Base-by-base conservation (phyloP, 1,140 invertebrate genomes). In the Procambarus virginalis region DNA sequence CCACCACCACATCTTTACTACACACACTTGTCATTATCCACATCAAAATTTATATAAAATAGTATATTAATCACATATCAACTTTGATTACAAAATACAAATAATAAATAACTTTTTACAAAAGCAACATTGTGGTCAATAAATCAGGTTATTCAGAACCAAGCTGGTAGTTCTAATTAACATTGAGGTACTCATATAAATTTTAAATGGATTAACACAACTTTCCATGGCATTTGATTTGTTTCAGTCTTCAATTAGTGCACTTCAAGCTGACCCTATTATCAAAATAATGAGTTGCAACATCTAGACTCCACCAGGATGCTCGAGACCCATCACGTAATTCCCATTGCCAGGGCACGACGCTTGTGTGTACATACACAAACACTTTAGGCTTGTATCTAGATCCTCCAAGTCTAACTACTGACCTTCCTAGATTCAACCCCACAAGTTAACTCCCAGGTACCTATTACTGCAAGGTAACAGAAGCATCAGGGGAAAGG, bases 141-240 rank as follows among this genome's bases (percentile, higher is more conserved):
- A 34, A 73, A n/a, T 20, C 68, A 73, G 68, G 34, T 73, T 73
- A 34, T 73, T 73, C n/a, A 34, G n/a, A 73, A 73, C 68, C 68
- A 14, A 34, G 68, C 5, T 73, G 68, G 22, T 73, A 73, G 10
- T 20, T 73, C 68, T 73, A 73, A 22, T 8, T 34, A 73, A 34
- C 22, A 17, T 68, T 34, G 3, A 73, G 68, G 3, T 73, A 73
- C 68, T 73, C 2, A 73, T 34, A 34, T 34, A 20, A 34, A 0
- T 34, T 73, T 73, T 14, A 17, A 17, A 17, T 68, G 12, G 64
- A 68, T 68, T 17, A 17, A 17, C 17, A 4, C 3, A 12, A 68
- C 12, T 68, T 17, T 68, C 64, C 20, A 20, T 20, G 20, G 64
- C 17, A 68, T 20, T 58, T 58, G 12, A 68, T 20, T 68, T 68